Percentiles rank a stretch among this genome's conserved stretches.
phyloP scores from a whole-genome alignment of 2,113 vertebrate genomes.

The Arvicanthis niloticus region DNA sequence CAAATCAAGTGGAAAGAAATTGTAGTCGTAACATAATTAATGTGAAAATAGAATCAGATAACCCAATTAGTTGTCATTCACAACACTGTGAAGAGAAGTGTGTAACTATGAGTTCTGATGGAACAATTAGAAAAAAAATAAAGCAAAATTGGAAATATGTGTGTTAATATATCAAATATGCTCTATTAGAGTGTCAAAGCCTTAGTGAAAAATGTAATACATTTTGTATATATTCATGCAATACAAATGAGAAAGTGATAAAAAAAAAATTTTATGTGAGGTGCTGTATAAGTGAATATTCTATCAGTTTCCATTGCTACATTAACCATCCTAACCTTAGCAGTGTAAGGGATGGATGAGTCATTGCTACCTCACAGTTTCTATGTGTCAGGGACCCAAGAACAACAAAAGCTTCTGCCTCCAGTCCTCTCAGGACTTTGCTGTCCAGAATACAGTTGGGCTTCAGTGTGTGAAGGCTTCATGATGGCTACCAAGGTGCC shows the following conservation, averaged over 20 bases:
- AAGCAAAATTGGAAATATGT: background rate
- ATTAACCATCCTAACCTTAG: background rate
- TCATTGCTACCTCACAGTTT: background rate
- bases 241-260: constrained; percentile 17
- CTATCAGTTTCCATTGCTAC: background rate
- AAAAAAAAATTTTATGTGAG: background rate
- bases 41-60: background rate
- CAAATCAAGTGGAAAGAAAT: background rate
- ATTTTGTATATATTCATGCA: background rate
- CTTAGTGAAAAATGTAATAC: background rate
- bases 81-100: background rate
- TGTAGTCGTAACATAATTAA: too few species aligned
- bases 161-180: background rate
- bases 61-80: background rate
- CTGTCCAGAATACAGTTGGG: background rate
- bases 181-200: background rate
- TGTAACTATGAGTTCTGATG: background rate
- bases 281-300: background rate
- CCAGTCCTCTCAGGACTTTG: background rate
- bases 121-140: background rate
- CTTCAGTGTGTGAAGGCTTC: too few species aligned
- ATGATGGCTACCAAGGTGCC: background rate
- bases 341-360: background rate
- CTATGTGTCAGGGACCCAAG: background rate
- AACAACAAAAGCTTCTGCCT: background rate